Evolutionary conservation across 1,140 invertebrate species (phyloP), one percentile per base, ranked within the genome.

Genomic region (Drosophila melanica): DNA sequence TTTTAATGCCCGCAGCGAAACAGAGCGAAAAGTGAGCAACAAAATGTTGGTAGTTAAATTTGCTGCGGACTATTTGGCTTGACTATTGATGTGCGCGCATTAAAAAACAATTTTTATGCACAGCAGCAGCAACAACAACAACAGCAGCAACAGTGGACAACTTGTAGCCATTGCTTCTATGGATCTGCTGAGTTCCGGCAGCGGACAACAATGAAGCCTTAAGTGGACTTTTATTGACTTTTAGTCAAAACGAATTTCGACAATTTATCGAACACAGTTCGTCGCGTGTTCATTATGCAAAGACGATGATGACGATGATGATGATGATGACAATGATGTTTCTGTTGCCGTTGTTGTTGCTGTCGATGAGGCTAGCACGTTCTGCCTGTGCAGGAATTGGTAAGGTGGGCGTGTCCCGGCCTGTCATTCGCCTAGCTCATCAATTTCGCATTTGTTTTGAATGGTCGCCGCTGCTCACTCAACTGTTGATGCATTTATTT

Each of bases 141-240:
- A 37, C 51, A 47, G 4, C 11, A 2, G 8, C 63, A 48, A 45
- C 12, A 51, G 37, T 60, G 65, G 65, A 55, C 65, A 62, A 50
- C 42, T 69, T 63, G 64, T 27, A 42, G 20, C 42, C 23, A 55
- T 6, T n/a, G 10, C 42, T 18, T 6, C 48, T 41, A 20, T 9
- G 39, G 45, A 44, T 39, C 45, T 55, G 50, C 51, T 45, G 55
- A 51, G 58, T 57, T 47, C 58, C 37, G 58, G 41, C 60, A 53
- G 63, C 77, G 69, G 69, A 71, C 81, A 86, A 86, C 81, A 86
- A 86, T 86, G 81, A 81, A 81, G 81, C 81, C 82, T 87, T 87
- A 87, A 87, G 82, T 87, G 82, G 82, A 87, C 82, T 87, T 87
- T 87, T 87, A 87, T 87, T 87, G 82, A 87, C 82, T 87, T 87